Evolutionary conservation across 2,888 invertebrate genomes (phyloP).

Genomic region (Mechanitis mazaeus): DNA sequence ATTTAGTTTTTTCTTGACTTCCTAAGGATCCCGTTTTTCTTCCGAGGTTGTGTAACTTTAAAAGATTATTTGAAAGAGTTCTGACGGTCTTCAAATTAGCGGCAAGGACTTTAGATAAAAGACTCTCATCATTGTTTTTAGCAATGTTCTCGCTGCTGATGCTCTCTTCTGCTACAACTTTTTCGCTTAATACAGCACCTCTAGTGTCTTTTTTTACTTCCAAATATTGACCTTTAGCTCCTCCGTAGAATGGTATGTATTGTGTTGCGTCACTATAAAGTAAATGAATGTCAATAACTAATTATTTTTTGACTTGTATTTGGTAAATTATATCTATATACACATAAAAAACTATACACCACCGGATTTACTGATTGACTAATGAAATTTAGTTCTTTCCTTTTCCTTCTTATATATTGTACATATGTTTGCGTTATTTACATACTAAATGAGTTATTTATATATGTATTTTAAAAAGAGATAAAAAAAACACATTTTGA

Average conservation of each 20-base stretch:
- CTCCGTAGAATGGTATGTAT: constrained; percentile 82
- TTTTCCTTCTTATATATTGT: too few relatives aligned
- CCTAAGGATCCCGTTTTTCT: constrained; percentile 76
- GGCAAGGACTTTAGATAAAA: constrained; percentile 62
- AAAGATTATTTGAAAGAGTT: constrained; percentile 73
- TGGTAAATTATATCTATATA: constrained; percentile 2
- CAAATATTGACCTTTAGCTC: constrained; percentile 81
- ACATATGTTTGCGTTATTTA: too few relatives aligned
- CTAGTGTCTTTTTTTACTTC: constrained; percentile 75
- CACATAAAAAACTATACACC: constrained; percentile 1
- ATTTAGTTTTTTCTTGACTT: constrained; percentile 72
- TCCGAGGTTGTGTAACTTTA: constrained; percentile 78
- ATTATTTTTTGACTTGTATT: not conserved
- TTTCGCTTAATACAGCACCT: constrained; percentile 70
- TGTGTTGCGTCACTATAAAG: constrained; percentile 49
- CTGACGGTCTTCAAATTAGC: constrained; percentile 77
- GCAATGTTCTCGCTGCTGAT: constrained; percentile 60
- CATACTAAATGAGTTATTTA: too few relatives aligned
- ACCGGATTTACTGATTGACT: too few relatives aligned
- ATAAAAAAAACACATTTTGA: too few relatives aligned
- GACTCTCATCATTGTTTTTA: constrained; percentile 60
- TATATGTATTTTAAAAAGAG: too few relatives aligned
- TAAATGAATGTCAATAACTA: constrained; percentile 2
- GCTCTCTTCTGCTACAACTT: constrained; percentile 64
- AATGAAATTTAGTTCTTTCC: too few relatives aligned